These are phyloP conservation scores for Nomada ruficornis DNA, from an alignment of 2,888 invertebrate species.

Conservation along the genomic window DNA sequence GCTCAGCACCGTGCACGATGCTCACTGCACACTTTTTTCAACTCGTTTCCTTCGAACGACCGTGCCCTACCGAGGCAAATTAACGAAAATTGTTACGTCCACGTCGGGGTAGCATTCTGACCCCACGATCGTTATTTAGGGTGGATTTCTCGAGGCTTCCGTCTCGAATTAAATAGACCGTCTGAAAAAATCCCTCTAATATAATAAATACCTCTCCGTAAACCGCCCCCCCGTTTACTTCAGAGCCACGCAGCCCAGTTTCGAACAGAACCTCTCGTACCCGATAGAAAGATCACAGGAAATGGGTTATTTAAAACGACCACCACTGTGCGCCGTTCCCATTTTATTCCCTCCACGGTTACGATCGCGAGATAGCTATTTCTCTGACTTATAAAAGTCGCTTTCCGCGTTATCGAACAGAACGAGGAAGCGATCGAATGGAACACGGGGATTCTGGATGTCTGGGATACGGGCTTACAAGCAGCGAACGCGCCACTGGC, in stretches of 20 bases:
- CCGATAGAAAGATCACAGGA: neutral
- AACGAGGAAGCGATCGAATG: neutral
- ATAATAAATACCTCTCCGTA: too few species aligned
- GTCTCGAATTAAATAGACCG: slow-evolving; percentile 27
- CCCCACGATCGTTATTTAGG: slow-evolving; percentile 39
- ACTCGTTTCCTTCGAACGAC: slow-evolving; percentile 30
- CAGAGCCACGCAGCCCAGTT: neutral
- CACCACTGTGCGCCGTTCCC: neutral
- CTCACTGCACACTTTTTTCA: neutral
- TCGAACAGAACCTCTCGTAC: neutral
- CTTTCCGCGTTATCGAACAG: neutral
- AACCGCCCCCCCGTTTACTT: neutral
- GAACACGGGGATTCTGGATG: neutral
- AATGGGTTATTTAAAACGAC: neutral
- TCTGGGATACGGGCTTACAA: slow-evolving; percentile 11
- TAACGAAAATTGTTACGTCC: slow-evolving; percentile 50
- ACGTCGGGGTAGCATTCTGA: slow-evolving; percentile 36
- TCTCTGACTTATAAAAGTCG: slow-evolving; percentile 8
- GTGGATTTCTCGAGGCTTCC: slow-evolving; percentile 29
- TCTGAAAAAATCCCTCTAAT: neutral
- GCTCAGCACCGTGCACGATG: slow-evolving; percentile 5
- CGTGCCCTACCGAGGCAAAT: slow-evolving; percentile 27
- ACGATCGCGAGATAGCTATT: neutral
- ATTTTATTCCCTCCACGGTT: neutral
- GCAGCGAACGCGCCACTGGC: neutral